Evolutionary conservation across 2,888 invertebrate species (phyloP).

Genomic region (Orchesella flavescens): DNA sequence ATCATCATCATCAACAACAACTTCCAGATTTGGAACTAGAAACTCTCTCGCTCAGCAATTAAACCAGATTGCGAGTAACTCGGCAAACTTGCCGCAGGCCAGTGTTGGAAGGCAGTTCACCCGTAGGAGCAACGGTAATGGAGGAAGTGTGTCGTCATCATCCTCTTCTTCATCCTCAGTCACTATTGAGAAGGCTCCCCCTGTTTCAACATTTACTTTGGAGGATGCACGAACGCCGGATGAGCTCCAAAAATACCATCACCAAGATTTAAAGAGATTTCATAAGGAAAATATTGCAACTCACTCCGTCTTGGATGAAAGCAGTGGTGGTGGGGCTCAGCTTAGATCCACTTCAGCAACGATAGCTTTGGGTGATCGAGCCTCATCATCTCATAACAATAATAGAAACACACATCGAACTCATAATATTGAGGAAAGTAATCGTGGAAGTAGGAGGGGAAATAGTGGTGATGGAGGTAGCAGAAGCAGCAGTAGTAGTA

Average conservation of each 20-base stretch:
- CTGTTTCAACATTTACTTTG: constrained; percentile 56
- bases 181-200: constrained; percentile 22
- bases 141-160: neutral
- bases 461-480: neutral
- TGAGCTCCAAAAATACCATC: constrained; percentile 57
- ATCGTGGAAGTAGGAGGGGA: neutral
- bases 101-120: constrained; percentile 22
- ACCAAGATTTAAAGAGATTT: constrained; percentile 53
- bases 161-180: constrained; percentile 1
- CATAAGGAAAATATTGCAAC: constrained; percentile 42
- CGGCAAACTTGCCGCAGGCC: neutral
- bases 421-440: neutral
- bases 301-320: constrained; percentile 26
- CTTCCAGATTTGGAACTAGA: constrained; percentile 9
- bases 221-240: constrained; percentile 62
- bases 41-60: constrained; percentile 20
- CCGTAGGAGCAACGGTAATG: constrained; percentile 13
- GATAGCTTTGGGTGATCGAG: constrained; percentile 12
- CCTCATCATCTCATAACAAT: neutral
- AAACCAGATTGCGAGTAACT: constrained; percentile 20
- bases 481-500: neutral
- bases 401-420: neutral
- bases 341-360: constrained; percentile 11
- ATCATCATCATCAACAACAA: too few relatives aligned
- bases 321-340: constrained; percentile 11